Evolutionary conservation across 92 coral and sea anemone genomes (phyloP), one percentile per base, ranked within the genome.

Genomic region (Pocillopora grandis): DNA sequence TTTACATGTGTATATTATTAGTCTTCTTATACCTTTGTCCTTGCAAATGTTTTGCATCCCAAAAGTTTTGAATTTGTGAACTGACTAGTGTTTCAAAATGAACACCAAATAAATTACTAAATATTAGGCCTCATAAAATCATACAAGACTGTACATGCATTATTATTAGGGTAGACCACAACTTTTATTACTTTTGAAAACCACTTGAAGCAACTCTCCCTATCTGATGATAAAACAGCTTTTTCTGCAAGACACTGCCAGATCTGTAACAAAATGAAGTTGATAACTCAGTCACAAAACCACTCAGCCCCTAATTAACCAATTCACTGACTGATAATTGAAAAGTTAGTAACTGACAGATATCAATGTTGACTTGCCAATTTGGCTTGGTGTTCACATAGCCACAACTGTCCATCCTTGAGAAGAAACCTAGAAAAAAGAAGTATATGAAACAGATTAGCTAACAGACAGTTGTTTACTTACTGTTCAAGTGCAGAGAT

Each of bases 161-260:
- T 42, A 42, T 42, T 42, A 42, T 42, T 42, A 42, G 0, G 52
- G 52, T 7, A 42, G 52, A 42, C 8, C 52, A 42, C 8, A 3
- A 11, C 9, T 19, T 5, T 9, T 8, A 18, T 88, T 92, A 96
- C 98, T 98, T 96, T 96, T 62, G 99, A 96, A 88, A 94, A 96
- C 99, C 99, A 96, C 81, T 96, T 96, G 76, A 96, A 96, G 87
- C 99, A 96, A 68, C 94, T 90, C 83, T 96, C 99, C 84, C 99
- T 89, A 76, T 96, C 99, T 8, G 96, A 90, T 61, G 95, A 91
- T 80, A 94, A 89, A n/a, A 91, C 91, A 9, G 99, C 94, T 80
- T 92, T 93, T 83, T 96, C 99, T 3, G 99, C 99, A 64, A 96
- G 87, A 66, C 97, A 93, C 89, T 96, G 95, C 99, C 99, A 96